Base-by-base conservation (phyloP, 2,888 invertebrate species). In the Lochmaea crataegi region DNA sequence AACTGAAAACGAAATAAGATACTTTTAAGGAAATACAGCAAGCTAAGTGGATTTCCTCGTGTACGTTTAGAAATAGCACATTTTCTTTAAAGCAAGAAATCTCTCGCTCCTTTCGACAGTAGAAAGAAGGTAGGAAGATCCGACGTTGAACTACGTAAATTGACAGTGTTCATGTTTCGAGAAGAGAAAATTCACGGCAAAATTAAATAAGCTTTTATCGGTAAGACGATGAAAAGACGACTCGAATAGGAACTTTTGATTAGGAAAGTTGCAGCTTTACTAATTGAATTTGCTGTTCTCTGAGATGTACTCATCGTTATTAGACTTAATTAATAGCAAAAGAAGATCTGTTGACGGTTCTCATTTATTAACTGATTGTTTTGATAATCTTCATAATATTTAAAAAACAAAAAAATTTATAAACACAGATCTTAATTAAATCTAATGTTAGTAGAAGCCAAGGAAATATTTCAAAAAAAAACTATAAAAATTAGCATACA, bases 171-270 rank as follows among this genome's bases (percentile, higher is more conserved):
- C 51, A 51, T 45, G 60, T 61, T 68, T 58, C 16, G 48, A 65
- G 48, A 60, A 68, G 18, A 26, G 58, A 67, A 58, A 67, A 67
- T 67, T 58, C 38, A 26, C 11, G 42, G 60, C 16, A 48, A 60
- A 68, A 68, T 61, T 68, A 68, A 68, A 68, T 61, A 51, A 68
- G 68, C 68, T 68, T 68, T 60, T 68, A 68, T 61, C 38, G 51
- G 48, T 68, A 61, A 68, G 48, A 68, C 68, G 68, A 61, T 61
- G 68, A 68, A 68, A 60, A 68, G 60, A 48, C 60, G 60, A 60
- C 67, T 68, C 9, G 48, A 42, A 68, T 45, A 32, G 38, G 48
- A 68, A 68, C 68, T 68, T 61, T 68, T 68, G 68, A 68, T 68
- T 68, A 68, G 68, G 38, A 68, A 68, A 68, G 60, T 68, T 68